phyloP scores from a whole-genome alignment of 2,888 invertebrate species.

The Papilio demoleus region DNA sequence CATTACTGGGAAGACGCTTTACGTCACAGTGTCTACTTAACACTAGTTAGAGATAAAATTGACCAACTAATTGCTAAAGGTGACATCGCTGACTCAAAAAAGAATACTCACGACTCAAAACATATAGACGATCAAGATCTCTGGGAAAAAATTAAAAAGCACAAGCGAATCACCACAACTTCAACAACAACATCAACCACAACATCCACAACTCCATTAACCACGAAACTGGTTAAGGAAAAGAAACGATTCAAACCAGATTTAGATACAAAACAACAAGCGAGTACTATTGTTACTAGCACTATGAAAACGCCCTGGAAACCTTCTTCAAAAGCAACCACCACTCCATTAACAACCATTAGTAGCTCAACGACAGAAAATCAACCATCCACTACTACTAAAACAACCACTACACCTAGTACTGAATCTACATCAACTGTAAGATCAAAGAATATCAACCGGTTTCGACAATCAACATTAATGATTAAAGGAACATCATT shows the following conservation, averaged over 20 bases:
- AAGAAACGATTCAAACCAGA: slow-evolving; percentile 55
- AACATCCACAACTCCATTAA: slow-evolving; percentile 54
- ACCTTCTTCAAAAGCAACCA: slow-evolving; percentile 45
- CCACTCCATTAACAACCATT: slow-evolving; percentile 48
- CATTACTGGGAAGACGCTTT: slow-evolving; percentile 87
- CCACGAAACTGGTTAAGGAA: slow-evolving; percentile 52
- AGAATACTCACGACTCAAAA: slow-evolving; percentile 56
- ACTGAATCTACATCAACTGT: slow-evolving; percentile 45
- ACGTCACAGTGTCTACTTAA: slow-evolving; percentile 86
- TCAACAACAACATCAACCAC: slow-evolving; percentile 53
- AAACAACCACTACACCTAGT: slow-evolving; percentile 46
- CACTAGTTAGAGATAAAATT: slow-evolving; percentile 83
- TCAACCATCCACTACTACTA: slow-evolving; percentile 47
- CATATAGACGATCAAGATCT: slow-evolving; percentile 74
- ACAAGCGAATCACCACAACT: slow-evolving; percentile 67
- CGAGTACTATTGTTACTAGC: slow-evolving; percentile 64
- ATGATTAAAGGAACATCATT: slow-evolving; percentile 76
- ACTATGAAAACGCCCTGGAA: slow-evolving; percentile 54
- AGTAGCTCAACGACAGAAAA: slow-evolving; percentile 45
- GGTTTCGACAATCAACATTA: slow-evolving; percentile 73
- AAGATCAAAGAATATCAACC: slow-evolving; percentile 63
- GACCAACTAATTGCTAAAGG: slow-evolving; percentile 76
- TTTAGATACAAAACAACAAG: slow-evolving; percentile 67
- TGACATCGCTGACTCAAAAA: slow-evolving; percentile 56
- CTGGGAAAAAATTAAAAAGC: slow-evolving; percentile 79